These are phyloP conservation scores for Cebidichthys violaceus DNA, from an alignment of 2,113 vertebrate genomes.

Conservation along the genomic window DNA sequence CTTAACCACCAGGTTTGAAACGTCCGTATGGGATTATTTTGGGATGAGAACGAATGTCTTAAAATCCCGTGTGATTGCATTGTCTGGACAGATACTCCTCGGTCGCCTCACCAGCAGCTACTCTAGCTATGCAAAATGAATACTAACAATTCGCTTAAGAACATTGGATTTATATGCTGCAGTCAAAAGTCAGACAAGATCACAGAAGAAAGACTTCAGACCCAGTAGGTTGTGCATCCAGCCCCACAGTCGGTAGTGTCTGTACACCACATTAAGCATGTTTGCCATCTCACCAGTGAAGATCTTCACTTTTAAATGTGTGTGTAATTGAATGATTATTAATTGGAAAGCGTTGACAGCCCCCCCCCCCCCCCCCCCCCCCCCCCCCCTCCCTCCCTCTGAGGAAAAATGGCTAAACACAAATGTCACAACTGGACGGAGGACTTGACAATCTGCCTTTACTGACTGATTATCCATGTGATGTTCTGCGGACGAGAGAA, in stretches of 20 bases:
- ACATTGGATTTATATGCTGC: background rate
- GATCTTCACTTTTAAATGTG: slow-evolving; percentile 6
- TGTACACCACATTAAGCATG: background rate
- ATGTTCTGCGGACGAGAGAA: slow-evolving; percentile 18
- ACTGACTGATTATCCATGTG: slow-evolving; percentile 21
- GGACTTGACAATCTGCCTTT: slow-evolving; percentile 16
- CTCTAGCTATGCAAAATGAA: background rate
- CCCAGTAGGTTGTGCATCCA: background rate
- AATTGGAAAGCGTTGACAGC: slow-evolving; percentile 15
- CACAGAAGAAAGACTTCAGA: background rate
- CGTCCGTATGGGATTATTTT: no score
- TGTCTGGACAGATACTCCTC: background rate
- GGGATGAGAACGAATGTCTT: no score
- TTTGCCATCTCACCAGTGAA: slow-evolving; percentile 2
- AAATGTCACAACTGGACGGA: slow-evolving; percentile 7
- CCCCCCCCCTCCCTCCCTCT: no score
- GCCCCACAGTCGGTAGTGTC: background rate
- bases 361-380: no score
- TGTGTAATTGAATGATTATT: slow-evolving; percentile 31
- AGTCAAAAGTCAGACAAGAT: background rate
- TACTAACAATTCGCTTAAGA: background rate
- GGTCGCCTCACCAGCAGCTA: background rate
- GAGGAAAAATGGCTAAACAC: background rate
- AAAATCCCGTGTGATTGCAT: no score
- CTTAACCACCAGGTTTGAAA: background rate